Percentiles rank a stretch among this genome's conserved stretches.
phyloP scores from a whole-genome alignment of 2,888 invertebrate genomes.

The Erebia epiphron region DNA sequence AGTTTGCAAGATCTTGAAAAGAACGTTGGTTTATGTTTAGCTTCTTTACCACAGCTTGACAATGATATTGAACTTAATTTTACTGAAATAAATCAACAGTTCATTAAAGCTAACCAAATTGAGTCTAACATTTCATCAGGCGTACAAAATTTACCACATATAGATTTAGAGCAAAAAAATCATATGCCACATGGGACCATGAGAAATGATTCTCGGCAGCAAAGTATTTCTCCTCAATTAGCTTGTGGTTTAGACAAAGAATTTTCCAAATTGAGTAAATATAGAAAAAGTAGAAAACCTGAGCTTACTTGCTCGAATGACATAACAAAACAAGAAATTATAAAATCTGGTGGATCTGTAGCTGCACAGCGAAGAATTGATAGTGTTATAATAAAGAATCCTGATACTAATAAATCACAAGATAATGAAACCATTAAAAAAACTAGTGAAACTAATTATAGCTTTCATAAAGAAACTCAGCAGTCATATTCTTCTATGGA shows the following conservation, averaged over 20 bases:
- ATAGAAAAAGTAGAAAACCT: constrained; percentile 60
- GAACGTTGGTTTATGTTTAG: constrained; percentile 71
- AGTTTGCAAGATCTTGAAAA: constrained; percentile 72
- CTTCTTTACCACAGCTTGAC: constrained; percentile 72
- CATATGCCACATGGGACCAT: constrained; percentile 26
- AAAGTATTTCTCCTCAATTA: constrained; percentile 36
- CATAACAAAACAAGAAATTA: constrained; percentile 29
- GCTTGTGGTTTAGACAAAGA: constrained; percentile 54
- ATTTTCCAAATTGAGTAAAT: constrained; percentile 68
- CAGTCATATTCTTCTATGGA: constrained; percentile 7
- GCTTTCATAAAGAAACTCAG: constrained; percentile 10
- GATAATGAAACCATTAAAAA: constrained; percentile 42
- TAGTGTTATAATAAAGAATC: constrained; percentile 78
- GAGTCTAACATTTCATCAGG: constrained; percentile 49
- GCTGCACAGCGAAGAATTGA: constrained; percentile 56
- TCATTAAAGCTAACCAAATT: constrained; percentile 74
- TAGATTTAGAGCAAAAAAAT: constrained; percentile 47
- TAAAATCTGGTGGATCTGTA: constrained; percentile 1
- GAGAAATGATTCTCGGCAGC: constrained; percentile 36
- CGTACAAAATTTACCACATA: constrained; percentile 50
- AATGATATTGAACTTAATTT: constrained; percentile 77
- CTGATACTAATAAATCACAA: constrained; percentile 63
- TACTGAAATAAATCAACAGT: constrained; percentile 78
- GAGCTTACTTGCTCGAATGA: constrained; percentile 38
- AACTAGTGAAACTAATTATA: constrained; percentile 22